These are phyloP conservation scores for Pachyrhynchus sulphureomaculatus DNA, from an alignment of 1,140 invertebrate genomes.

Conservation along the genomic window DNA sequence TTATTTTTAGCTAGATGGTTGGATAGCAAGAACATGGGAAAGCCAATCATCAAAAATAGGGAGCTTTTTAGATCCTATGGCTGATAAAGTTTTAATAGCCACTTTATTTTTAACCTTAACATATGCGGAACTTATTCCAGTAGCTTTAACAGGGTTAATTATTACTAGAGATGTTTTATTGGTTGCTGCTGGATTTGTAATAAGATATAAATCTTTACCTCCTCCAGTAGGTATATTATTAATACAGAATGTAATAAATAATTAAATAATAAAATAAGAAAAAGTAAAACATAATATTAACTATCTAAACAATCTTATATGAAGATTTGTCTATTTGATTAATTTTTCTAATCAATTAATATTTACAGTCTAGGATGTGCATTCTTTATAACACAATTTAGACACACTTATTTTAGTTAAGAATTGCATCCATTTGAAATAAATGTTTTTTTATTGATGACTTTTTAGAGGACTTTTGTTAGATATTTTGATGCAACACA, in stretches of 20 bases:
- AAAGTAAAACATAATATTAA: too few species aligned
- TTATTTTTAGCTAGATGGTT: slow-evolving; percentile 82
- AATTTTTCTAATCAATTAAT: too few species aligned
- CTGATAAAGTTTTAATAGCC: slow-evolving; percentile 93
- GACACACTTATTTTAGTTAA: too few species aligned
- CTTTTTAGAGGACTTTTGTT: slow-evolving; percentile 76
- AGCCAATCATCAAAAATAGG: slow-evolving; percentile 90
- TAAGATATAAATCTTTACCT: slow-evolving; percentile 86
- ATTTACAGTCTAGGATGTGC: too few species aligned
- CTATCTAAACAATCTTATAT: too few species aligned
- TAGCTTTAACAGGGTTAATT: slow-evolving; percentile 81
- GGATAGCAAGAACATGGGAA: slow-evolving; percentile 89
- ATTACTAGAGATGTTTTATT: slow-evolving; percentile 81
- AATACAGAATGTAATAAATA: too few species aligned
- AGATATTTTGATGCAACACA: slow-evolving; percentile 89
- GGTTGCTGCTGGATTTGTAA: slow-evolving; percentile 79
- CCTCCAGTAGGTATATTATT: slow-evolving; percentile 70
- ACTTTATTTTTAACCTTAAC: slow-evolving; percentile 86
- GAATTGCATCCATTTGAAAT: too few species aligned
- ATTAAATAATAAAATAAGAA: too few species aligned
- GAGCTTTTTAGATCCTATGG: slow-evolving; percentile 94
- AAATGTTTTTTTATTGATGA: slow-evolving; percentile 7
- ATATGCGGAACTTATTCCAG: slow-evolving; percentile 81
- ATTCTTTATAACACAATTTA: too few species aligned
- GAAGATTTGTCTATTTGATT: too few species aligned